Percentiles rank a stretch among this genome's conserved stretches.
phyloP scores from a whole-genome alignment of 37 sponge, comb jelly and placozoan species.

The Amphimedon queenslandica region DNA sequence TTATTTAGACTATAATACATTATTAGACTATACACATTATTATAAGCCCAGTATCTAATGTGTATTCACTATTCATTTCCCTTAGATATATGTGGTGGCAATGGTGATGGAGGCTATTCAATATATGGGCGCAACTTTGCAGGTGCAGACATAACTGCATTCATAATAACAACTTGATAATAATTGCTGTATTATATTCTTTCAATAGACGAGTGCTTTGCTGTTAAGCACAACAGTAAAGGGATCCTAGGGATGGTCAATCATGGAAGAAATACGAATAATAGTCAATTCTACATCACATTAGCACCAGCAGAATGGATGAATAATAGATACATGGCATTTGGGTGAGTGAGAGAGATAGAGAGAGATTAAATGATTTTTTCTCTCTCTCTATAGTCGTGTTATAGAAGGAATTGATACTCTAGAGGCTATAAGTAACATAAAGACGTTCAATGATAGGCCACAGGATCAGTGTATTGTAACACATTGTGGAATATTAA shows the following conservation, averaged over 20 bases:
- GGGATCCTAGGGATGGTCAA: slow-evolving; percentile 92
- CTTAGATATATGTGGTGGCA: slow-evolving; percentile 55
- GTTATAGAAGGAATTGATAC: slow-evolving; percentile 63
- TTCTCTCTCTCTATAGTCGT: slow-evolving; percentile 24
- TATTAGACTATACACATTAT: no score
- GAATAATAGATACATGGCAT: slow-evolving; percentile 84
- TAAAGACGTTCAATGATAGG: slow-evolving; percentile 75
- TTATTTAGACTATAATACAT: no score
- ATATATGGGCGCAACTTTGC: slow-evolving; percentile 44
- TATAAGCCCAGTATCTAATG: not conserved
- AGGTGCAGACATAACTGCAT: slow-evolving; percentile 8
- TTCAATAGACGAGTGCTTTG: slow-evolving; percentile 75
- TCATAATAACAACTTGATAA: not conserved
- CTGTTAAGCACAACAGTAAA: slow-evolving; percentile 49
- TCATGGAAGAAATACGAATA: slow-evolving; percentile 82
- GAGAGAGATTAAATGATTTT: not conserved
- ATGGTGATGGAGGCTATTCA: slow-evolving; percentile 36
- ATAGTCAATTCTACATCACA: slow-evolving; percentile 93
- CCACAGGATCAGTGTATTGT: slow-evolving; percentile 46
- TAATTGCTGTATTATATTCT: no score
- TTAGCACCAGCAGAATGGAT: slow-evolving; percentile 83
- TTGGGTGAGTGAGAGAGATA: slow-evolving; percentile 63
- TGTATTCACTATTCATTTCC: not conserved
- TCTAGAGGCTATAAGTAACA: slow-evolving; percentile 44
- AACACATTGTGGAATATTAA: slow-evolving; percentile 59